These are phyloP conservation scores for Macrosteles quadrilineatus DNA, from an alignment of 1,140 invertebrate species.

Conservation along the genomic window DNA sequence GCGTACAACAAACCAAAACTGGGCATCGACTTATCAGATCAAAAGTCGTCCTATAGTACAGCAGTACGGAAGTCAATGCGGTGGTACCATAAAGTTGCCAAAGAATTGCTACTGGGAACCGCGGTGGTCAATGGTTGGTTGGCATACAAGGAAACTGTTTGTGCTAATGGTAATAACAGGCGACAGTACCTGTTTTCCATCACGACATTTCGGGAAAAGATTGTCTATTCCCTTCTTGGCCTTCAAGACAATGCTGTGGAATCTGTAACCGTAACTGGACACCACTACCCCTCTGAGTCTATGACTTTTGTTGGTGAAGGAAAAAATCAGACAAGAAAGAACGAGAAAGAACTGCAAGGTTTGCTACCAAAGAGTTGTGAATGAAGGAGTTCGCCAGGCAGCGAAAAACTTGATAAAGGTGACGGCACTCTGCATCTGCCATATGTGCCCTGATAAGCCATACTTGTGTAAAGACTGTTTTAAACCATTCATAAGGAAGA, in stretches of 20 bases:
- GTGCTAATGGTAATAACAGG: too few species aligned
- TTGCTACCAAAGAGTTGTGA: neutral
- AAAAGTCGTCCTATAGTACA: conserved; percentile 27
- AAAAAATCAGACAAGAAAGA: too few species aligned
- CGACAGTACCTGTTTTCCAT: too few species aligned
- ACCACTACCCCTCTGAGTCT: too few species aligned
- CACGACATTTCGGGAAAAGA: too few species aligned
- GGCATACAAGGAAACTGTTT: neutral
- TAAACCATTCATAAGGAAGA: neutral
- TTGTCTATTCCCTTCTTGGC: too few species aligned
- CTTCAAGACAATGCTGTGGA: too few species aligned
- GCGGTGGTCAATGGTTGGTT: too few species aligned
- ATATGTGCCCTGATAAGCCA: neutral
- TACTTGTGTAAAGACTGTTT: neutral
- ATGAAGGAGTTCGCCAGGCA: neutral
- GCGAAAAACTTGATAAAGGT: neutral
- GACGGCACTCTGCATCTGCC: neutral
- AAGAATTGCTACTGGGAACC: too few species aligned
- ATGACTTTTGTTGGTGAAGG: too few species aligned
- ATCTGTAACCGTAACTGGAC: too few species aligned
- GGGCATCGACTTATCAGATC: conserved; percentile 29
- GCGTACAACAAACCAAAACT: conserved; percentile 29
- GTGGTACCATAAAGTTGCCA: too few species aligned
- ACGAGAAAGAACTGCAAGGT: neutral
- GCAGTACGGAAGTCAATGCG: conserved; percentile 5